Evolutionary conservation across 2,888 invertebrate species (phyloP).

Genomic region (Eristalis tenax): DNA sequence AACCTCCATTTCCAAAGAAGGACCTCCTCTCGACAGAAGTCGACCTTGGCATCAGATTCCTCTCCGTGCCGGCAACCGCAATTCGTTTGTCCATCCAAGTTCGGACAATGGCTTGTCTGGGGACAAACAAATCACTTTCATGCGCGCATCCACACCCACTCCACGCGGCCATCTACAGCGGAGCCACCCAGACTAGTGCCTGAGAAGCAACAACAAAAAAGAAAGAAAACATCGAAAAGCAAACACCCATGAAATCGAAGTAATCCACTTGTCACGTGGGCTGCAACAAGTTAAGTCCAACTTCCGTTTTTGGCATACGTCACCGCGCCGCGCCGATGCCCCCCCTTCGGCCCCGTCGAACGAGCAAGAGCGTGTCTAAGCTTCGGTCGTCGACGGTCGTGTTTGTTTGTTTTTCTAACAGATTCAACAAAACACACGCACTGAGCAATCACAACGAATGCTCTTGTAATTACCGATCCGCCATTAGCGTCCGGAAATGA

Average conservation of each 20-base stretch:
- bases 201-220: not conserved
- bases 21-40: not conserved
- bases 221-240: conserved; percentile 4
- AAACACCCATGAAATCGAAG: conserved; percentile 48
- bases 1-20: not conserved
- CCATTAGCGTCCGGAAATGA: conserved; percentile 54
- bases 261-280: conserved; percentile 28
- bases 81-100: not conserved
- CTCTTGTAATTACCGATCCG: conserved; percentile 47
- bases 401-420: conserved; percentile 29
- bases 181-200: not conserved
- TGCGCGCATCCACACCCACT: not conserved
- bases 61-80: not conserved
- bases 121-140: not conserved
- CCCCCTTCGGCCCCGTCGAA: conserved; percentile 10
- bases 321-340: not conserved
- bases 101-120: not conserved
- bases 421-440: conserved; percentile 36
- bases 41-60: not conserved
- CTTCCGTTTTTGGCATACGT: conserved; percentile 49
- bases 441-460: conserved; percentile 47
- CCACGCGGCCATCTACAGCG: not conserved
- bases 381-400: not conserved
- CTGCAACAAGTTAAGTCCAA: conserved; percentile 22
- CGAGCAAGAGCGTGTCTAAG: conserved; percentile 2